A percentile compares a stretch with the other conserved stretches of the same genome.
Conservation (phyloP, 2,113 vertebrate species). For the Lontra canadensis region DNA sequence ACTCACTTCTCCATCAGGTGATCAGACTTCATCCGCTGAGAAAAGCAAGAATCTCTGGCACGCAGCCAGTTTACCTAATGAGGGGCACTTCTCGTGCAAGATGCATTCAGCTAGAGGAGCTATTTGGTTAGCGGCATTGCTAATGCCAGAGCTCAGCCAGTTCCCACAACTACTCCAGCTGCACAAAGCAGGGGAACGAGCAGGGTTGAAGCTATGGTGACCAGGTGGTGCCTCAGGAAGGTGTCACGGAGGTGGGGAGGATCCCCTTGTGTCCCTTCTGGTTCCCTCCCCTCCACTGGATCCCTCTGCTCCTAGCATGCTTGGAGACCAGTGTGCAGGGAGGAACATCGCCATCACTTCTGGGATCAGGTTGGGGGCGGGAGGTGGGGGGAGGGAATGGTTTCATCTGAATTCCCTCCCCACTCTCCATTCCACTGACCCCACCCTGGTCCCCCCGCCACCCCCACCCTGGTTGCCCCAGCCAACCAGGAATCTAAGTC, state of each 20-base stretch:
- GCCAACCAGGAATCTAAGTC: not conserved
- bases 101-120: not conserved
- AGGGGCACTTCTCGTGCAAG: not conserved
- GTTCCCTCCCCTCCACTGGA: not conserved
- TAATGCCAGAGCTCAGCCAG: not conserved
- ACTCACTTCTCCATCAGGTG: not conserved
- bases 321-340: rapidly evolving
- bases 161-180: not conserved
- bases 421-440: not conserved
- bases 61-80: not conserved
- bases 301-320: not conserved
- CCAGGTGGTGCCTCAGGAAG: not conserved
- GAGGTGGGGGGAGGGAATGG: not conserved
- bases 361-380: too few relatives aligned
- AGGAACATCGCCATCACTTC: not conserved
- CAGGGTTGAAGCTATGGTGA: not conserved
- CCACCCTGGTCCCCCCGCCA: not conserved
- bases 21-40: not conserved
- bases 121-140: not conserved
- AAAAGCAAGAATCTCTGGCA: not conserved
- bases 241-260: not conserved
- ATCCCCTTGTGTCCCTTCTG: not conserved
- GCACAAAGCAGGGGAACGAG: not conserved
- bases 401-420: not conserved
- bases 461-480: not conserved